Percentiles rank a stretch among this genome's conserved stretches.
Evolutionary conservation across 2,888 invertebrate genomes (phyloP).

Genomic region (Horisme vitalbata): DNA sequence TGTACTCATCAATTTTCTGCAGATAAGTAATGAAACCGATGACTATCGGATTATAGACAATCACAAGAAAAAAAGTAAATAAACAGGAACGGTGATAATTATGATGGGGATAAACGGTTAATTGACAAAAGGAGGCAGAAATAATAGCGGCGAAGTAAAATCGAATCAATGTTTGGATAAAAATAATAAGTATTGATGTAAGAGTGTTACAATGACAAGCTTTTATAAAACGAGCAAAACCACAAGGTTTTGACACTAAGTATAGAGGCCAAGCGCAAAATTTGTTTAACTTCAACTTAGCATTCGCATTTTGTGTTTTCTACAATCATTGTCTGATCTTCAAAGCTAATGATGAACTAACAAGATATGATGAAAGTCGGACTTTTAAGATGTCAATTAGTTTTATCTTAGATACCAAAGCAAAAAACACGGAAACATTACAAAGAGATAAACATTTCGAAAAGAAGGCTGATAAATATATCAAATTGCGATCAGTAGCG

Average conservation of each 20-base stretch:
- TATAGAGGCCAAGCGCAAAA: conserved; percentile 6
- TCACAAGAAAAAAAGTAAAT: too few relatives aligned
- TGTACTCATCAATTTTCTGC: conserved; percentile 5
- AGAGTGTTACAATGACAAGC: not conserved
- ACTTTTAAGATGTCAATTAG: not conserved
- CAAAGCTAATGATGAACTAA: not conserved
- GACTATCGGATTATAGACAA: too few relatives aligned
- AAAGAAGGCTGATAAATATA: conserved; percentile 15
- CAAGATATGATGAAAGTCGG: not conserved
- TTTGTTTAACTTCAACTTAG: not conserved
- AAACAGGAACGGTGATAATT: too few relatives aligned
- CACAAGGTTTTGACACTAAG: not conserved
- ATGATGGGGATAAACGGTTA: too few relatives aligned
- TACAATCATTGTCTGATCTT: not conserved
- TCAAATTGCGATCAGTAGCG: conserved; percentile 31
- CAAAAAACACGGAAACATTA: conserved; percentile 11
- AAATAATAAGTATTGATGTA: not conserved
- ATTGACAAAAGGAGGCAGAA: too few relatives aligned
- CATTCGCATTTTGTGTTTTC: too few relatives aligned
- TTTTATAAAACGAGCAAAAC: conserved; percentile 4
- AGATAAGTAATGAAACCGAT: too few relatives aligned
- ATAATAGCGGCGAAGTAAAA: too few relatives aligned
- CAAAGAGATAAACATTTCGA: conserved; percentile 12
- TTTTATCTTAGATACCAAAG: not conserved
- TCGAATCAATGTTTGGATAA: too few relatives aligned